Evolutionary conservation across 1,140 invertebrate species (phyloP).

Genomic region (Dinothrombium tinctorium): DNA sequence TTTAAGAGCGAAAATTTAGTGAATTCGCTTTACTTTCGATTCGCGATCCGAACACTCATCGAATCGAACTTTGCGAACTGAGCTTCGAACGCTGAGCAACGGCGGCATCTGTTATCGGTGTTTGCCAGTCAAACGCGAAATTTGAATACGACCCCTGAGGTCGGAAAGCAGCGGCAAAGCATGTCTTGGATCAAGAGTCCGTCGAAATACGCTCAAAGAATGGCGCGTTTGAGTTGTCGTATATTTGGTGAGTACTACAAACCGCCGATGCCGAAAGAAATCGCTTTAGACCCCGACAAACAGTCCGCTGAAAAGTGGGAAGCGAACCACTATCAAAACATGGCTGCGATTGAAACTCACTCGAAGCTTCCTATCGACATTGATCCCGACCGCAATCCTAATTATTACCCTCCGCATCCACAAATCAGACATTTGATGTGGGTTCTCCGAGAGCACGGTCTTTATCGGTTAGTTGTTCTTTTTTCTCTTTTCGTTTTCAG

Average conservation of each 20-base stretch:
- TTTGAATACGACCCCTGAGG: too few relatives aligned
- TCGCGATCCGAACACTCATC: not conserved
- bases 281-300: not conserved
- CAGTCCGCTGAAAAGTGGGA: not conserved
- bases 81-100: not conserved
- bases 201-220: conserved; percentile 49
- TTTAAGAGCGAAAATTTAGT: too few relatives aligned
- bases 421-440: conserved; percentile 37
- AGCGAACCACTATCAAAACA: conserved; percentile 7
- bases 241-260: conserved; percentile 71
- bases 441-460: conserved; percentile 13
- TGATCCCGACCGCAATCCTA: conserved; percentile 10
- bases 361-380: conserved; percentile 2
- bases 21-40: not conserved
- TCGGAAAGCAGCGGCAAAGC: too few relatives aligned
- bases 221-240: conserved; percentile 57
- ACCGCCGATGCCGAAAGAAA: conserved; percentile 26
- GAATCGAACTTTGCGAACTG: not conserved
- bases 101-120: too few relatives aligned
- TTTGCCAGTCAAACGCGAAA: too few relatives aligned
- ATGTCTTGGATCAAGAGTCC: not conserved
- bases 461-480: conserved; percentile 13
- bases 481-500: not conserved
- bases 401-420: conserved; percentile 64
- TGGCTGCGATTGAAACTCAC: not conserved